phyloP scores from a whole-genome alignment of 2,113 vertebrate species.

The Cyanoderma ruficeps region DNA sequence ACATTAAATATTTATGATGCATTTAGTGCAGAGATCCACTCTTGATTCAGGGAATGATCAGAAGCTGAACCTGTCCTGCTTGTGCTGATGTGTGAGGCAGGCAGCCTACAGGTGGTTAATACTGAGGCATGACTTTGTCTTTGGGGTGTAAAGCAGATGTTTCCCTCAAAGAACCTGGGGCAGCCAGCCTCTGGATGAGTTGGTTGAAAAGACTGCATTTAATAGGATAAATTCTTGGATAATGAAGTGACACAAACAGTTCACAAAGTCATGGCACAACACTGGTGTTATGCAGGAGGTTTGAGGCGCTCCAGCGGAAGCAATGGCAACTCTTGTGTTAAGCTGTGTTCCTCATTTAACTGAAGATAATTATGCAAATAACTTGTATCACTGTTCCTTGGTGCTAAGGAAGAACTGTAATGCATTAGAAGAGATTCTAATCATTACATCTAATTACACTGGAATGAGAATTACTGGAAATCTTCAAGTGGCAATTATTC shows the following conservation, averaged over 20 bases:
- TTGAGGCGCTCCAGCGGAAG: background rate
- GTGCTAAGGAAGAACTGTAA: background rate
- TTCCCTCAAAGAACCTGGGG: background rate
- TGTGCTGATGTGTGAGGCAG: background rate
- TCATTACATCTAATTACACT: constrained; percentile 19
- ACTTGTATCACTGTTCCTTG: background rate
- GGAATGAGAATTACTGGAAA: background rate
- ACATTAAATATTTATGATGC: background rate
- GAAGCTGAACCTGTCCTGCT: background rate
- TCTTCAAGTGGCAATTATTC: constrained; percentile 17
- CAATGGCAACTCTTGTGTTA: background rate
- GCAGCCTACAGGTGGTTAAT: background rate
- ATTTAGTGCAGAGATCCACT: background rate
- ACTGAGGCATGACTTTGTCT: background rate
- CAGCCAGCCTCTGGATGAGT: background rate
- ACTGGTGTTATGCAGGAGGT: background rate
- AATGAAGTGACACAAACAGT: background rate
- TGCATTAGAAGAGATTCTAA: background rate
- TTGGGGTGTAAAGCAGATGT: background rate
- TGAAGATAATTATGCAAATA: constrained; percentile 3
- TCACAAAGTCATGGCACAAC: background rate
- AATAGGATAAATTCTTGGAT: background rate
- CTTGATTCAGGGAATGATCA: background rate
- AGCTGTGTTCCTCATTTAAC: background rate
- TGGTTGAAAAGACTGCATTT: background rate